phyloP scores from a whole-genome alignment of 2,113 vertebrate genomes.

The Pleuronectes platessa region DNA sequence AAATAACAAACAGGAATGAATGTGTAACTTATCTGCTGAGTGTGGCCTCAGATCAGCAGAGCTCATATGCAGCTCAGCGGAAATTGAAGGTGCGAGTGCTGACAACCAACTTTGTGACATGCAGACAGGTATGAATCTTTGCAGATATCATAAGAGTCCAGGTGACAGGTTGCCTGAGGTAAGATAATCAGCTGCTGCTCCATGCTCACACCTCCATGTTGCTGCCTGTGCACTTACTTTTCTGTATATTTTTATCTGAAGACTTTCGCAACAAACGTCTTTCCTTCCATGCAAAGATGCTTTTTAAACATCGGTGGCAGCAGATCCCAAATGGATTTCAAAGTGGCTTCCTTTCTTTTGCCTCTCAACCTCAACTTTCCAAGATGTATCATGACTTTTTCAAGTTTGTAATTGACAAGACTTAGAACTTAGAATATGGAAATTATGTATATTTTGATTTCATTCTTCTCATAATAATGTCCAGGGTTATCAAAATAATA shows the following conservation, averaged over 20 bases:
- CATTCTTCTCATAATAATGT: too few relatives aligned
- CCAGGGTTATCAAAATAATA: too few relatives aligned
- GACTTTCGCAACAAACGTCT: too few relatives aligned
- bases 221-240: slow-evolving; percentile 3
- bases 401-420: too few relatives aligned
- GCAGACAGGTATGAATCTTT: slow-evolving; percentile 9
- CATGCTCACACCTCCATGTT: not conserved
- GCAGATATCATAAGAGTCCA: not conserved
- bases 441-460: too few relatives aligned
- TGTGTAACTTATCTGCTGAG: slow-evolving; percentile 22
- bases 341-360: too few relatives aligned
- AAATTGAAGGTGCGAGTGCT: slow-evolving; percentile 39
- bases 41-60: slow-evolving; percentile 8
- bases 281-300: not conserved
- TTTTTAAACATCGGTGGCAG: not conserved
- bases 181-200: slow-evolving; percentile 16
- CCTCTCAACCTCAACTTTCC: too few relatives aligned
- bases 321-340: not conserved
- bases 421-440: too few relatives aligned
- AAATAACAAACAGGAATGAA: slow-evolving; percentile 8
- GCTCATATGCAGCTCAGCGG: slow-evolving; percentile 26
- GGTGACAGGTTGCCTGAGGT: slow-evolving; percentile 13
- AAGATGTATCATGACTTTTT: too few relatives aligned
- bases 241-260: not conserved
- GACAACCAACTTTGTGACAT: slow-evolving; percentile 19